A percentile compares a stretch with the other conserved stretches of the same genome.
Evolutionary conservation across 2,113 vertebrate species (phyloP).

Genomic region (Ophthalmolycus amberensis): DNA sequence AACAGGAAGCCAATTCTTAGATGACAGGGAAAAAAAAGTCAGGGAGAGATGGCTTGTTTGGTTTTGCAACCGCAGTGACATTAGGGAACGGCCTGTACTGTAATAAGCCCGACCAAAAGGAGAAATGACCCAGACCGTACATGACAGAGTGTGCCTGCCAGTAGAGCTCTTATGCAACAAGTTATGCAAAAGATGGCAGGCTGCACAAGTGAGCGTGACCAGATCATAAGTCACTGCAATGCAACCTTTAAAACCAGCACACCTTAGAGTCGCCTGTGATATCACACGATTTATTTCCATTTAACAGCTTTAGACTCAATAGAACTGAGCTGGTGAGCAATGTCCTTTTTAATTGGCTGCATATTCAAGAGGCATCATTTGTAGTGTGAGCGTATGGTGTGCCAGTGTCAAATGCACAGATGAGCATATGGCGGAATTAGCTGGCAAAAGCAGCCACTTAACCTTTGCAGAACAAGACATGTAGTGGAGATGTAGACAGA

Average conservation of each 20-base stretch:
- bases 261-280: slow-evolving; percentile 27
- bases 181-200: slow-evolving; percentile 71
- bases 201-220: slow-evolving; percentile 60
- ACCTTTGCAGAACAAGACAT: slow-evolving; percentile 68
- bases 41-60: slow-evolving; percentile 64
- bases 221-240: slow-evolving; percentile 55
- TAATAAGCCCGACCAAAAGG: slow-evolving; percentile 75
- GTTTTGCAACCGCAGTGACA: slow-evolving; percentile 80
- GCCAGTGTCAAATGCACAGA: slow-evolving; percentile 62
- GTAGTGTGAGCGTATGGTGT: slow-evolving; percentile 56
- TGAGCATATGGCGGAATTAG: slow-evolving; percentile 75
- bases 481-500: slow-evolving; percentile 59
- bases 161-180: slow-evolving; percentile 76
- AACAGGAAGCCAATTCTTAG: slow-evolving; percentile 86
- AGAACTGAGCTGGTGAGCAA: slow-evolving; percentile 14
- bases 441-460: slow-evolving; percentile 70
- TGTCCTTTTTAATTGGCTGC: slow-evolving; percentile 55
- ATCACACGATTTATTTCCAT: slow-evolving; percentile 29
- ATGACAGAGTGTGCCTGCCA: slow-evolving; percentile 75
- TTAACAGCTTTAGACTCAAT: slow-evolving; percentile 22
- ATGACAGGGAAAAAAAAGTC: slow-evolving; percentile 70
- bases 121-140: slow-evolving; percentile 73
- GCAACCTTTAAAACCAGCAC: slow-evolving; percentile 42
- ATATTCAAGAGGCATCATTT: slow-evolving; percentile 58
- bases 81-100: slow-evolving; percentile 82